phyloP scores from a whole-genome alignment of 2,113 vertebrate species.

The Cynocephalus volans region DNA sequence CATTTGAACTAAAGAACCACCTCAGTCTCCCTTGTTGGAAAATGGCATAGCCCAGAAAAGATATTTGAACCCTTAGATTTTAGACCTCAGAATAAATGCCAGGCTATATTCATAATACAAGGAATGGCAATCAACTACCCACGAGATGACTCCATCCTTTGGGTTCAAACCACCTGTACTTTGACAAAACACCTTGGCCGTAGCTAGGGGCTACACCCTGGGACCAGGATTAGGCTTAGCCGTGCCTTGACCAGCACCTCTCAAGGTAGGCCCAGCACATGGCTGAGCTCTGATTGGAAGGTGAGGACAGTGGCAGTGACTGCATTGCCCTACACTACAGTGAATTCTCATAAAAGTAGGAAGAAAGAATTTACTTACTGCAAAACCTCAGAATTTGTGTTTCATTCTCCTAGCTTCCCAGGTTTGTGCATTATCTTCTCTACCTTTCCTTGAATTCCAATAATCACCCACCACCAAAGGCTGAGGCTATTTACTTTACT shows the following conservation, averaged over 20 bases:
- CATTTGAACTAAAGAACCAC: neutral
- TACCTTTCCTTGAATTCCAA: neutral
- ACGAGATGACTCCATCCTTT: neutral
- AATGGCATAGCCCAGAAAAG: neutral
- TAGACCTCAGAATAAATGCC: neutral
- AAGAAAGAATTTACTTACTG: neutral
- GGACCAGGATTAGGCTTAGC: neutral
- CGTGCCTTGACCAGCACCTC: neutral
- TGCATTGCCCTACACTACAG: neutral
- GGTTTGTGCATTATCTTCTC: neutral
- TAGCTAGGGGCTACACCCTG: neutral
- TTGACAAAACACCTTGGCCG: neutral
- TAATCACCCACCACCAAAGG: neutral
- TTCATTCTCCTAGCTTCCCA: neutral
- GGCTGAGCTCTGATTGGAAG: neutral
- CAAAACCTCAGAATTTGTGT: neutral
- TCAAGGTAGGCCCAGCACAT: neutral
- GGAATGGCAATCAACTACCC: neutral
- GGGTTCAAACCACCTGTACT: neutral
- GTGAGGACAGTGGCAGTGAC: neutral
- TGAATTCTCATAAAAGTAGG: neutral
- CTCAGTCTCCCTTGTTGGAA: neutral
- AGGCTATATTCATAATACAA: neutral
- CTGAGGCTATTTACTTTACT: neutral
- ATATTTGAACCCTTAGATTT: neutral